Base-by-base conservation (phyloP, 35 echinoderm and acorn worm genomes). In the Apostichopus parvimensis region DNA sequence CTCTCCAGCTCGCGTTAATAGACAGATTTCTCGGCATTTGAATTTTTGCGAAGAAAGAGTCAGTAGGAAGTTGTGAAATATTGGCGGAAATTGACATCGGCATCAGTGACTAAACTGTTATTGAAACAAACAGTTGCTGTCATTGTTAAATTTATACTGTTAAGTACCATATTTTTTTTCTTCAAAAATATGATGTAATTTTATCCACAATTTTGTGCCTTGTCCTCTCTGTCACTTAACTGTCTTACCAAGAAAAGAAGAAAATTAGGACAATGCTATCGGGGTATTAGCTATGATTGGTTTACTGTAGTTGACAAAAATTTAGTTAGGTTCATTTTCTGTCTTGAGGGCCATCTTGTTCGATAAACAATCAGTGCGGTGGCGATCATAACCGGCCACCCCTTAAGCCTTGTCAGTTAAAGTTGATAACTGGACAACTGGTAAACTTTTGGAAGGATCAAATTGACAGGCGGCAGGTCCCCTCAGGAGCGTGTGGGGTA, bases 361-460 rank as follows among this genome's bases (percentile, higher is more conserved):
- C 18, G 18, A 68, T 11, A 68, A 68, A 68, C 18, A 4, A 18
- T 68, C 64, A 68, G 18, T 14, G 18, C 18, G 64, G 64, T 68
- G 64, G 11, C 18, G 64, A 68, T 68, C 64, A 68, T 68, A 68
- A 18, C 64, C 3, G 64, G 18, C 64, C 64, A 68, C 64, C 64
- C 64, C 64, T 68, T 68, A 68, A 68, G 64, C 64, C 64, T 68
- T 68, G 64, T 68, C 64, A 68, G 64, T 68, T 68, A 68, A 68
- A 68, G 64, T 68, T 68, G 64, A 68, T 68, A 68, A 68, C 64
- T 14, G 64, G 64, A 68, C 64, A 68, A 68, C 64, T 68, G 64
- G 11, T 68, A 68, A 68, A 11, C 18, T 68, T 9, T 18, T 68
- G 2, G 64, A 68, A 68, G 18, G 64, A 8, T 11, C 18, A 68